Base-by-base conservation (phyloP, 2,888 invertebrate genomes). In the Tubulanus polymorphus region DNA sequence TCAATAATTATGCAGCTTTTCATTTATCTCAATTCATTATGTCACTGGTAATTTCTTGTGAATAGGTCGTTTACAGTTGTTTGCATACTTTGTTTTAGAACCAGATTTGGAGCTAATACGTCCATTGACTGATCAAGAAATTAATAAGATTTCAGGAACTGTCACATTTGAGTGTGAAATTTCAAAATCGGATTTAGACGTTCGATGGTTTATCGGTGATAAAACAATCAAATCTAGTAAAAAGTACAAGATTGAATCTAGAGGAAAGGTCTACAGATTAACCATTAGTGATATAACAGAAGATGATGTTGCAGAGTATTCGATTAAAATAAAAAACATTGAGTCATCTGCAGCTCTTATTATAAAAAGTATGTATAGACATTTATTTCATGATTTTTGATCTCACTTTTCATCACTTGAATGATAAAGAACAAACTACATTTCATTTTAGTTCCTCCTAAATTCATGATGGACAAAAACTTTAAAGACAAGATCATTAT, bases 171-270 rank as follows among this genome's bases (percentile, higher is more conserved):
- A 86, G 3, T 91, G 94, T 12, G 88, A 92, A 81, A 81, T 95
- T 51, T 91, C 92, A 0, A 86, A 87, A 64, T 85, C 88, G 52
- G 85, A 87, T 48, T 59, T 72, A 8, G 60, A 62, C 18, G 69
- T 66, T 37, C 64, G 66, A 51, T 74, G 76, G 76, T 93, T 90
- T 78, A 93, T 92, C 80, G 93, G 93, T 75, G 91, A 91, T 0
- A 89, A 91, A 73, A 92, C 93, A 74, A 80, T 95, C 41, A 90
- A 90, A 73, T 63, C 71, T 49, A 62, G 65, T 53, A 66, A 73
- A 51, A 75, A 74, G 59, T 72, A 74, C 60, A 67, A 69, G 61
- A 67, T 74, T 59, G 60, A 70, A 28, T 63, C 64, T 27, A 71
- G 73, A n/a, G 74, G 74, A 5, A 59, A 66, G 10, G 65, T 71